Conservation (phyloP, 2,888 invertebrate genomes). For the Drosophila niveifrons region DNA sequence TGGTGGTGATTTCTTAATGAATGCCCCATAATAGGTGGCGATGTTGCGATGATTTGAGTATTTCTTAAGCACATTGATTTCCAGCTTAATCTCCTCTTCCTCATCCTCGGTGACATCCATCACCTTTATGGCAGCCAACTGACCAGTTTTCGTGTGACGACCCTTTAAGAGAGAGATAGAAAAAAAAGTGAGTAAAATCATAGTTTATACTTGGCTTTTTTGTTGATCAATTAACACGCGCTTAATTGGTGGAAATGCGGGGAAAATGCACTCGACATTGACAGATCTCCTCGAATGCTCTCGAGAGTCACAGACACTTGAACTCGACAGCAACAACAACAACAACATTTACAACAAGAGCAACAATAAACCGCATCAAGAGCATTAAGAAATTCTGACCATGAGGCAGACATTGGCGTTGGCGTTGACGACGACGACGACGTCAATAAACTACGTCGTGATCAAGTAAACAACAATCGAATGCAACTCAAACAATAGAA, state of each 20-base stretch:
- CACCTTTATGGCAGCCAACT: conserved; percentile 99
- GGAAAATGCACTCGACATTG: conserved; percentile 30
- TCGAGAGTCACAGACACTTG: conserved; percentile 37
- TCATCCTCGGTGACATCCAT: conserved; percentile 99
- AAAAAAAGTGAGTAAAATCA: conserved; percentile 2
- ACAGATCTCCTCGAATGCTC: conserved; percentile 42
- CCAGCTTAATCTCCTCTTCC: conserved; percentile 99
- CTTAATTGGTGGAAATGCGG: conserved; percentile 1
- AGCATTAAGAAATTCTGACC: conserved; percentile 38
- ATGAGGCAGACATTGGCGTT: conserved; percentile 21
- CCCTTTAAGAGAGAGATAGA: conserved; percentile 88
- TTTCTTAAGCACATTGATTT: conserved; percentile 99
- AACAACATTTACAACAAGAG: conserved; percentile 1
- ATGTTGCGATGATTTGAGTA: conserved; percentile 99
- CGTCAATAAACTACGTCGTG: conserved; percentile 67
- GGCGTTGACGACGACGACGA: conserved; percentile 29
- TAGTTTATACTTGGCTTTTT: conserved; percentile 1
- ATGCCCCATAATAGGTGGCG: conserved; percentile 99
- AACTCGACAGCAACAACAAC: conserved; percentile 39
- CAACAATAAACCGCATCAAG: conserved; percentile 13
- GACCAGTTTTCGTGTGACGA: conserved; percentile 99
- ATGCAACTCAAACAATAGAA: conserved; percentile 46
- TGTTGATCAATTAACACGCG: conserved; percentile 48
- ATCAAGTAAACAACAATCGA: conserved; percentile 66
- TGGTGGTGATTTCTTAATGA: conserved; percentile 99